A percentile compares a stretch with the other conserved stretches of the same genome.
These are phyloP conservation scores for Megalops atlanticus DNA, from an alignment of 2,113 vertebrate genomes.

Conservation along the genomic window DNA sequence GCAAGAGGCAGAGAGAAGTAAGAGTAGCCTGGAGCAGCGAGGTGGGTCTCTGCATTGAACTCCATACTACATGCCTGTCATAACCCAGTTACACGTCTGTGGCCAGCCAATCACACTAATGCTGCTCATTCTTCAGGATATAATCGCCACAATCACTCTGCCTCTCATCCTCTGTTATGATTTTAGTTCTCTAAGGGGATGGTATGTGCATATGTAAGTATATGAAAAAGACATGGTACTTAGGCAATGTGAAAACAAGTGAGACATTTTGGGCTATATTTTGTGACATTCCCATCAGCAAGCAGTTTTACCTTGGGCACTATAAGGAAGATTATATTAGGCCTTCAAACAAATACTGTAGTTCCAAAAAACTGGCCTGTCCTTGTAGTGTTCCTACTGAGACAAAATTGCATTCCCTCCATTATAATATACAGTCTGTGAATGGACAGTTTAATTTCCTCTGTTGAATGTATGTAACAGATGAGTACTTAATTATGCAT, in stretches of 20 bases:
- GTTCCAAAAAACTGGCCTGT: neutral
- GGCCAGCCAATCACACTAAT: neutral
- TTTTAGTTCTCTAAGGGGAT: neutral
- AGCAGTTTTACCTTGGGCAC: no score
- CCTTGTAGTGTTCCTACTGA: neutral
- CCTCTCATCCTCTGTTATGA: no score
- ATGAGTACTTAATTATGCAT: neutral
- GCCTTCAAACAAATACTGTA: neutral
- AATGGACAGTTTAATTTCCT: neutral
- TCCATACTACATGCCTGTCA: neutral
- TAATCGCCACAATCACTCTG: no score
- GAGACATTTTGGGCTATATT: no score
- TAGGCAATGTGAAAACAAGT: no score
- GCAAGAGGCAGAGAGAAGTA: conserved; percentile 62
- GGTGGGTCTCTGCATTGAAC: conserved; percentile 44
- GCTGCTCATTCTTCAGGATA: neutral
- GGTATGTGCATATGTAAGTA: no score
- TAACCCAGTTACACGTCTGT: neutral
- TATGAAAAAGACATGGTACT: no score
- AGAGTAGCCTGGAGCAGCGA: conserved; percentile 60
- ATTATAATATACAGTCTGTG: neutral
- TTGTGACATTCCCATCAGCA: no score
- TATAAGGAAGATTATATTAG: no score
- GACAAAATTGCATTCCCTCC: neutral
- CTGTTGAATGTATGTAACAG: neutral